Evolutionary conservation across 2,888 invertebrate species (phyloP).

Genomic region (Chrysina gloriosa): DNA sequence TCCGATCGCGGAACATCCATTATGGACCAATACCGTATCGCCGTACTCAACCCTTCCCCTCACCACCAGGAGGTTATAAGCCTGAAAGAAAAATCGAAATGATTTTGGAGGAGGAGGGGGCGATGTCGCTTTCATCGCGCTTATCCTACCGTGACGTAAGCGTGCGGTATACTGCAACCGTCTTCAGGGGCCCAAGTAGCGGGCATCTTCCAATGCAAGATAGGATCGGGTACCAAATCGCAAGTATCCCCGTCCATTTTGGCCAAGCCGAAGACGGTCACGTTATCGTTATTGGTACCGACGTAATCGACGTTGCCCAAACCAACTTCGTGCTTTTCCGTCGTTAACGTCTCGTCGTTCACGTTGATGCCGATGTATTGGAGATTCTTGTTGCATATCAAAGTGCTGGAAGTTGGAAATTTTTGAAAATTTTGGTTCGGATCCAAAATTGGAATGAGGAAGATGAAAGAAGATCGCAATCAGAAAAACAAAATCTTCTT

Average conservation of each 20-base stretch:
- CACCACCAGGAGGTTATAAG: constrained; percentile 63
- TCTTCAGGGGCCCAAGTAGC: constrained; percentile 79
- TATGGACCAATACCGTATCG: constrained; percentile 68
- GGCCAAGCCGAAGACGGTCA: constrained; percentile 77
- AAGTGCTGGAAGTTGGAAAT: constrained; percentile 35
- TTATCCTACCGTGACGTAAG: constrained; percentile 72
- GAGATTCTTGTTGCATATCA: constrained; percentile 52
- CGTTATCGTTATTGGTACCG: constrained; percentile 64
- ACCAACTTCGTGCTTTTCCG: constrained; percentile 52
- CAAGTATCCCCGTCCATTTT: constrained; percentile 57
- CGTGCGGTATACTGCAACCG: constrained; percentile 84
- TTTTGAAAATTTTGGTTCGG: too few species aligned
- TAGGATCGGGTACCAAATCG: constrained; percentile 59
- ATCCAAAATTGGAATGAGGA: too few species aligned
- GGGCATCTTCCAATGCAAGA: constrained; percentile 76
- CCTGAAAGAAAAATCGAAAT: constrained; percentile 59
- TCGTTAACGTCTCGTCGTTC: constrained; percentile 58
- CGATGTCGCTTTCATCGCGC: too few species aligned
- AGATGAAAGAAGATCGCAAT: too few species aligned
- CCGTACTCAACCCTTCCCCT: constrained; percentile 57
- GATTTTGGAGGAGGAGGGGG: too few species aligned
- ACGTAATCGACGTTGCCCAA: constrained; percentile 62
- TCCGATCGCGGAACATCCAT: constrained; percentile 75
- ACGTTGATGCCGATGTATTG: constrained; percentile 60
- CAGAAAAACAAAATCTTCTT: too few species aligned